Base-by-base conservation (phyloP, 1,140 invertebrate species). In the Caenorhabditis briggsae region DNA sequence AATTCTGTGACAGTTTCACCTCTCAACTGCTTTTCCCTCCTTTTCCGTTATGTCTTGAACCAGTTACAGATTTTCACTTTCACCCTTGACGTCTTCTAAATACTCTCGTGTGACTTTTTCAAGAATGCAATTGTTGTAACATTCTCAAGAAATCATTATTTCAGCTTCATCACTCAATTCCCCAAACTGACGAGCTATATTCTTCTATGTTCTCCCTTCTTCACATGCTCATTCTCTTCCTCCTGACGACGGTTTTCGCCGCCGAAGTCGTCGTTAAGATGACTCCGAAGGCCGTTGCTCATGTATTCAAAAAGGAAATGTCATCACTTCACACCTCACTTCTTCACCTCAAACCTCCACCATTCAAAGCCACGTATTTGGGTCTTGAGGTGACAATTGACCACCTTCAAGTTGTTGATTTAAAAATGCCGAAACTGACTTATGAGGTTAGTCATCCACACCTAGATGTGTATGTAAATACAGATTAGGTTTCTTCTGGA, bases 341-440 rank as follows among this genome's bases (percentile, higher is more conserved):
- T 48, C 70, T 78, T 25, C 70, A 78, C 11, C 43, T 78, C 46
- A 78, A 78, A 41, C 70, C 70, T 20, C 33, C 70, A 50, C 70
- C 70, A 50, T 78, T 78, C n/a, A 46, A 78, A 50, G 70, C 70
- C 70, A 78, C 70, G 5, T 78, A 78, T 78, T 46, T 78, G 3
- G 70, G 70, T 23, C 46, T 78, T 12, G 70, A 78, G 46, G n/a
- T 78, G 43, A 78, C 70, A 23, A 78, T 78, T 41, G 70, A 78
- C 70, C 70, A 78, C 20, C 70, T 78, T 9, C 70, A 78, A 78
- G 70, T 78, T 20, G 70, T 78, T 78, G 70, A 78, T 78, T 78
- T 78, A 14, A 78, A 78, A 78, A 78, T 78, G 70, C 70, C 70
- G 18, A 78, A n/a, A 14, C 70, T 78, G 50, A 50, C 70, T n/a